These are phyloP conservation scores for Xestoiulus laeticollis DNA, from an alignment of 2,888 invertebrate genomes.

Conservation along the genomic window DNA sequence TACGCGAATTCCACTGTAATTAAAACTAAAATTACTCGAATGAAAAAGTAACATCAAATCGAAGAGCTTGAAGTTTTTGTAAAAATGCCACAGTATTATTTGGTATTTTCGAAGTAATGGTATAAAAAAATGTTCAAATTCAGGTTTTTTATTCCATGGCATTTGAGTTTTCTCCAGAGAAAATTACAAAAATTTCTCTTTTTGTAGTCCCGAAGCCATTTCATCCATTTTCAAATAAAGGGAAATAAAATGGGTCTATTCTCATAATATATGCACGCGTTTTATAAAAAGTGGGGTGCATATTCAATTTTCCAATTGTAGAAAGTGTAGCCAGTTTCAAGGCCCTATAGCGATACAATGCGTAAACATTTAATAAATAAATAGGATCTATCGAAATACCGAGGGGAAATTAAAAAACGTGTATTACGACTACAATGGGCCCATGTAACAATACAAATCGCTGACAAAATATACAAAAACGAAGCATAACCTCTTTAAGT, in stretches of 20 bases:
- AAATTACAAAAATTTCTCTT: background rate
- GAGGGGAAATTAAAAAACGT: slow-evolving; percentile 9
- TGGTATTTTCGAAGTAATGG: too few species aligned
- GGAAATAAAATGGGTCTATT: background rate
- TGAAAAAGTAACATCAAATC: too few species aligned
- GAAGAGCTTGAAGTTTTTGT: too few species aligned
- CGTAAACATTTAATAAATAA: slow-evolving; percentile 24
- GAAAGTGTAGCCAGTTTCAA: background rate
- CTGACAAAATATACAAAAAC: background rate
- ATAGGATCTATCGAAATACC: slow-evolving; percentile 11
- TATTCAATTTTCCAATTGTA: slow-evolving; percentile 25
- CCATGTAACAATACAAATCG: background rate
- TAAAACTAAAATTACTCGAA: too few species aligned
- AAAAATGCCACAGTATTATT: too few species aligned
- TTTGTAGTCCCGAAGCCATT: background rate
- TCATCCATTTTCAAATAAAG: background rate
- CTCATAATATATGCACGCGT: background rate
- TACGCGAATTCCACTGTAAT: too few species aligned
- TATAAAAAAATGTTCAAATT: too few species aligned
- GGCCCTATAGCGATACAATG: background rate
- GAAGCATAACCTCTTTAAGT: background rate
- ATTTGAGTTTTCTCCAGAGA: background rate
- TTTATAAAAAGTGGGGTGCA: background rate
- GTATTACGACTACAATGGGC: background rate
- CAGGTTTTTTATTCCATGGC: too few species aligned